Evolutionary conservation across 2,888 invertebrate species (phyloP).

Genomic region (Selenia dentaria): DNA sequence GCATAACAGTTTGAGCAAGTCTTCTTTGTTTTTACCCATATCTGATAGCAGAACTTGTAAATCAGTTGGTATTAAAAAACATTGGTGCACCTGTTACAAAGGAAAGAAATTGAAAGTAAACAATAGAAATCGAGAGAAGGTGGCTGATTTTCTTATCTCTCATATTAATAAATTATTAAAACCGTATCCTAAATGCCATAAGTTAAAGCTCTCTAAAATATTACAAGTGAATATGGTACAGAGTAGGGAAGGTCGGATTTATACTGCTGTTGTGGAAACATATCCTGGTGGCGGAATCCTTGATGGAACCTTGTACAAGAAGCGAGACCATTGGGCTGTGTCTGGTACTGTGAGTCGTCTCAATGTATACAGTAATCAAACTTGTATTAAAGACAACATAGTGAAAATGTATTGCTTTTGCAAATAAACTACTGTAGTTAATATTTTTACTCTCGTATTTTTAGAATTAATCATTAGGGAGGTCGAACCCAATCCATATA

Average conservation of each 20-base stretch:
- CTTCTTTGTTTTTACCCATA: slow-evolving; percentile 90
- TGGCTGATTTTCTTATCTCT: slow-evolving; percentile 84
- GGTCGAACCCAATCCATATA: no score
- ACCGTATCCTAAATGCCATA: slow-evolving; percentile 86
- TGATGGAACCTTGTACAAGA: slow-evolving; percentile 87
- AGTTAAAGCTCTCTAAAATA: slow-evolving; percentile 74
- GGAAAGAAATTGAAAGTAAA: slow-evolving; percentile 73
- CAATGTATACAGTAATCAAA: slow-evolving; percentile 90
- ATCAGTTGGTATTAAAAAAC: slow-evolving; percentile 88
- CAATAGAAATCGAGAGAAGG: slow-evolving; percentile 75
- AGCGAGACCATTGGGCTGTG: slow-evolving; percentile 57
- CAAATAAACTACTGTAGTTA: background rate
- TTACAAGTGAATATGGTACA: slow-evolving; percentile 72
- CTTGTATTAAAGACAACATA: slow-evolving; percentile 87
- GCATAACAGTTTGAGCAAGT: slow-evolving; percentile 66
- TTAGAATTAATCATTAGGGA: no score
- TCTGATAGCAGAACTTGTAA: slow-evolving; percentile 88
- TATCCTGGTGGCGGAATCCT: slow-evolving; percentile 88
- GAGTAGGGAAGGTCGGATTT: slow-evolving; percentile 74
- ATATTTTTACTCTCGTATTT: no score
- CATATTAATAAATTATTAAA: slow-evolving; percentile 86
- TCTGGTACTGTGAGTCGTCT: slow-evolving; percentile 90
- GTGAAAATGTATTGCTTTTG: slow-evolving; percentile 91
- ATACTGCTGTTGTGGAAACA: slow-evolving; percentile 84
- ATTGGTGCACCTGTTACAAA: slow-evolving; percentile 94